These are phyloP conservation scores for Nasonia longicornis DNA, from an alignment of 1,140 invertebrate genomes.

Conservation along the genomic window DNA sequence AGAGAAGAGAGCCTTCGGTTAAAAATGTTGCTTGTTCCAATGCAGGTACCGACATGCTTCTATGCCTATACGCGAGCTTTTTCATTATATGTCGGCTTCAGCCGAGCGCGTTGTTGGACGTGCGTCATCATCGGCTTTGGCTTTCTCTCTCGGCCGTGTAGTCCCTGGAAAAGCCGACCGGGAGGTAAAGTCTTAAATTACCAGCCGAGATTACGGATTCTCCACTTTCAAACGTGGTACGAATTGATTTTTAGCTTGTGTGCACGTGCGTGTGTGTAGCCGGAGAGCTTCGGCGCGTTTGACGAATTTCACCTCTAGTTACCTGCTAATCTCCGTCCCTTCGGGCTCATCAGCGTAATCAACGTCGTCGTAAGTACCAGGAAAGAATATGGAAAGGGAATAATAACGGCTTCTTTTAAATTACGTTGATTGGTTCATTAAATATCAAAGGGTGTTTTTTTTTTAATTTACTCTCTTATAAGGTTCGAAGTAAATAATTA, in stretches of 20 bases:
- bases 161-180: too few relatives aligned
- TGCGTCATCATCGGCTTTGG: neutral
- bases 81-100: neutral
- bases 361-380: neutral
- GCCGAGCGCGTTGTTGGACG: neutral
- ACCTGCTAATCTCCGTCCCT: too few relatives aligned
- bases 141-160: neutral
- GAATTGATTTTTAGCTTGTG: neutral
- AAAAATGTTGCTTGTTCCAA: neutral
- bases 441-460: too few relatives aligned
- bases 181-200: constrained; percentile 10
- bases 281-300: too few relatives aligned
- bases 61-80: neutral
- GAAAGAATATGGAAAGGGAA: neutral
- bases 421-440: neutral
- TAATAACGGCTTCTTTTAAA: neutral
- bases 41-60: too few relatives aligned
- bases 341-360: neutral
- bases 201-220: constrained; percentile 15
- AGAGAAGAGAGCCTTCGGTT: neutral
- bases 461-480: too few relatives aligned
- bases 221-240: constrained; percentile 5
- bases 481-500: too few relatives aligned
- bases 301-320: too few relatives aligned
- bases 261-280: neutral